Evolutionary conservation across 1,140 invertebrate species (phyloP), one percentile per base, ranked within the genome.

Genomic region (Eupeodes corollae): DNA sequence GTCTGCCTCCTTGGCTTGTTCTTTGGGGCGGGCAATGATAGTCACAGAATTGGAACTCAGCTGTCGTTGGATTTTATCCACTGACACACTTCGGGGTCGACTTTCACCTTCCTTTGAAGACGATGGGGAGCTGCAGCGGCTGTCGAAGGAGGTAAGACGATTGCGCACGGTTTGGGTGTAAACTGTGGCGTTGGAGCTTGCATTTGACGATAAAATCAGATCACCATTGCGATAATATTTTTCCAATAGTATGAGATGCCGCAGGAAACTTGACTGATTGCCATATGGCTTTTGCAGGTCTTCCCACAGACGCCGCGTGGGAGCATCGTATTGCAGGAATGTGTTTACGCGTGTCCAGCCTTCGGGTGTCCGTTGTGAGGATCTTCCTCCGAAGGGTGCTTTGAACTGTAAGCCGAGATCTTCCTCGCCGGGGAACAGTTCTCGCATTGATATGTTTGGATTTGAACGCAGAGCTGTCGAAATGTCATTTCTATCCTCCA

Each of bases 211-310:
- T 30, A 88, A 61, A 1, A 85, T 71, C 8, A 90, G 60, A 55
- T 88, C 84, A 6, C 86, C 86, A 50, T 79, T 81, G 37, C 79
- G 72, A 51, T 83, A 86, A 64, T 88, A 88, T 58, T 88, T 88
- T 49, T 90, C 86, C 47, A 88, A 58, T 1, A 90, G 71, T 38
- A 88, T 80, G 6, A 90, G 63, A 68, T 90, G 86, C 6, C 86
- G 72, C 1, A 90, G 64, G 55, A 90, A 90, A 46, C 83, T 86
- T 39, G 84, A 86, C 57, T 86, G 83, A 59, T 87, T 90, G 3
- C 86, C 86, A 53, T 90, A 88, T 0, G 86, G 86, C 62, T 84
- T 79, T 57, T 88, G 84, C 21, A 90, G 56, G 50, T 86, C 81
- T 46, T 84, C 80, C 84, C 84, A 90, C 6, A 88, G 69, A 12